Evolutionary conservation across 53 echinoderm and acorn worm species (phyloP), one percentile per base, ranked within the genome.

Genomic region (Arbacia lixula): DNA sequence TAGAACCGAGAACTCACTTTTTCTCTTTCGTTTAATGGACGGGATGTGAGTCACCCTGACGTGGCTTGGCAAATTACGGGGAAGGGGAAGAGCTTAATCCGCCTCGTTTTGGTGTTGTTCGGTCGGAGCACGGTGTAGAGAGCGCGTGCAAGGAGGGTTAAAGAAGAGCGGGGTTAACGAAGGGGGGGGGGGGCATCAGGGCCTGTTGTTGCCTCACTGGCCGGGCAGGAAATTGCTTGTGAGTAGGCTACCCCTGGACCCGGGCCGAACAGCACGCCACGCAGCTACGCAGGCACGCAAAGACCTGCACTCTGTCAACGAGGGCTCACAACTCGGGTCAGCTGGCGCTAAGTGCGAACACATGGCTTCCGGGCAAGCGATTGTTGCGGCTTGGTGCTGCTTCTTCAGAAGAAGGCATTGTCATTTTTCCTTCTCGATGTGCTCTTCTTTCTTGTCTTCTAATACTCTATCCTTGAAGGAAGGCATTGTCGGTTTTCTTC

Each of bases 41-140:
- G 49, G 71, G 71, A 71, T 71, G 46, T 71, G 71, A 71, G 25
- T 71, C 46, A 71, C 3, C 17, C 17, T 71, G 71, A 71, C 71
- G 71, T 71, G 71, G 71, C 71, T 71, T 71, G 71, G 71, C 71
- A 71, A 71, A 71, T 71, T 71, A 71, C 12, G 50, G 71, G 71
- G 71, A 71, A 71, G 71, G 71, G 71, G 71, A 71, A 71, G 71
- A 46, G 20, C 71, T 71, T 71, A 71, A 71, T 71, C 25, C 71
- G 50, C 71, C 71, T 71, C 42, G 42, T 71, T 71, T 46, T 40
- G 39, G 71, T 40, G 39, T 26, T 43, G 6, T 71, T n/a, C n/a
- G n/a, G n/a, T n/a, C n/a, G n/a, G n/a, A n/a, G n/a, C n/a, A n/a
- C n/a, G n/a, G n/a, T n/a, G n/a, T n/a, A n/a, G n/a, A n/a, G n/a